Percentiles rank a stretch among this genome's conserved stretches.
Evolutionary conservation across 2,888 invertebrate species (phyloP).

Genomic region (Vandiemenella viatica): DNA sequence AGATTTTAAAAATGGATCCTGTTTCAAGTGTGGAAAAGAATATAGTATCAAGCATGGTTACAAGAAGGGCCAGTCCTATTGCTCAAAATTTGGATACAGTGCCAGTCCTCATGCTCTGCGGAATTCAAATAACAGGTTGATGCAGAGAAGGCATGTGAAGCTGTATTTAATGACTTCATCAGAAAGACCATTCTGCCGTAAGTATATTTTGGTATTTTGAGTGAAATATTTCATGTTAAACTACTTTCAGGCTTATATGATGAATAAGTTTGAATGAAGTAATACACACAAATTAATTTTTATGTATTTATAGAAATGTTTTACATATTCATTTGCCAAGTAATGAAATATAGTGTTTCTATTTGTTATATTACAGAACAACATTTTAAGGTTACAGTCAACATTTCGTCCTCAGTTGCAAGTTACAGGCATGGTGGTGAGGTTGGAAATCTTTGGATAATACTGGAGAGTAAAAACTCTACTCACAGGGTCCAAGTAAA

Average conservation of each 20-base stretch:
- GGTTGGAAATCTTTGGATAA: neutral
- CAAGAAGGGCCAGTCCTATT: constrained; percentile 12
- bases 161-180: constrained; percentile 60
- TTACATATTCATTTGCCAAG: neutral
- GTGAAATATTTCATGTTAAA: neutral
- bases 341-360: neutral
- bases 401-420: neutral
- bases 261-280: neutral
- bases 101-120: constrained; percentile 18
- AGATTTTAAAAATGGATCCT: constrained; percentile 22
- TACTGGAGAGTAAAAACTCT: neutral
- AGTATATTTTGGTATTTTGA: neutral
- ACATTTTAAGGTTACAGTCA: neutral
- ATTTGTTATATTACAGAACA: neutral
- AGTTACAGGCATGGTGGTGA: neutral
- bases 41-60: neutral
- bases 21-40: constrained; percentile 21
- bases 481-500: neutral
- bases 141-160: constrained; percentile 36
- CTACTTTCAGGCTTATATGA: neutral
- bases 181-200: constrained; percentile 51
- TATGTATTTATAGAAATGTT: neutral
- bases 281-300: neutral
- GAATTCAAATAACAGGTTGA: neutral
- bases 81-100: constrained; percentile 27